Evolutionary conservation across 2,113 vertebrate species (phyloP), one percentile per base, ranked within the genome.

Genomic region (Diphyllodes magnificus): DNA sequence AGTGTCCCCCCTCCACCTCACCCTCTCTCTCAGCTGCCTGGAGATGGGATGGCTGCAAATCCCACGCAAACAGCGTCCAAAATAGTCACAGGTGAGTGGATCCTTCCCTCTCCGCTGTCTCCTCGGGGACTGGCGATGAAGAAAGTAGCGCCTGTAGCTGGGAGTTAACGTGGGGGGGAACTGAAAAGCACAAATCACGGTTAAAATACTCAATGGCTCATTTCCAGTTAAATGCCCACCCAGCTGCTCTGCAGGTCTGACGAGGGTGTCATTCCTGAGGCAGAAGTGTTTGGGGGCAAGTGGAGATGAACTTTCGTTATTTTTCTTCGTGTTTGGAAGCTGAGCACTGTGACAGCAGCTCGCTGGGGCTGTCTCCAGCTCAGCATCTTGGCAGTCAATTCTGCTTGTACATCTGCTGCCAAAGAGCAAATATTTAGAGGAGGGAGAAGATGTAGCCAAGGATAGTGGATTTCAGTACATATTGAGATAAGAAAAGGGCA

Each of bases 1-100:
- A 99, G 82, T 8, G 49, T 99, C 72, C 99, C 99, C 1, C 99
- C 99, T 1, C 99, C 99, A 0, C 99, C 99, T 0, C 99, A 99
- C 65, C 99, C 99, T 21, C 97, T 97, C 3, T 49, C 96, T 13
- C 95, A 97, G 57, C 33, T 59, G 2, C 92, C 98, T 2, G 95
- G 44, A 24, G 97, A 97, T 4, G 91, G 96, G 51, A 87, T 94
- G 42, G 42, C 71, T 89, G 96, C 90, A 63, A 98, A 79, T 84
- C 89, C 95, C 49, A 59, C 95, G 0, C 92, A 73, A 6, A 93
- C 98, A 0, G 97, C 98, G 1, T 99, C 98, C 94, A 99, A 97
- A 94, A 97, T 98, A 28, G 98, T 98, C 69, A 99, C 99, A 63
- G 99, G 99, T 99, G 95, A 98, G 99, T 95, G 59, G 23, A 13